Evolutionary conservation across 1,140 invertebrate genomes (phyloP).

Genomic region (Nymphalis io): DNA sequence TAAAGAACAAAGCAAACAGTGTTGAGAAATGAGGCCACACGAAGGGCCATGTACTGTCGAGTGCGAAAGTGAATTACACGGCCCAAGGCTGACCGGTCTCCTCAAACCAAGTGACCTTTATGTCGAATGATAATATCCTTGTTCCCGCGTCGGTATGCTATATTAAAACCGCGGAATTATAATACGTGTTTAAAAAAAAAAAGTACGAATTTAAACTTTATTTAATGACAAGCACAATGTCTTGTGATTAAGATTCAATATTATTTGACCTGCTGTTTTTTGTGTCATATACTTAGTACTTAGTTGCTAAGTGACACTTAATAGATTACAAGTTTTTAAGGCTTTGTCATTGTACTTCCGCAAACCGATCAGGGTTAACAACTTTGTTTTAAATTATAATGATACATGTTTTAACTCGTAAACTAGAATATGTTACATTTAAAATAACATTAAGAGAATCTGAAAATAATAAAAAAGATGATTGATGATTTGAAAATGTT

Average conservation of each 20-base stretch:
- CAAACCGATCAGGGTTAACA: conserved; percentile 4
- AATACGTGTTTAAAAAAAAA: conserved; percentile 27
- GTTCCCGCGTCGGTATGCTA: conserved; percentile 64
- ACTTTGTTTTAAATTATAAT: not conserved
- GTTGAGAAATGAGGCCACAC: conserved; percentile 72
- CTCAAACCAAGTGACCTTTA: conserved; percentile 77
- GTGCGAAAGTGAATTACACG: conserved; percentile 75
- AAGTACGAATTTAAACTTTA: conserved; percentile 38
- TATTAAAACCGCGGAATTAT: conserved; percentile 60
- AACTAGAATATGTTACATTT: too few species aligned
- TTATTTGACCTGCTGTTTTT: conserved; percentile 8
- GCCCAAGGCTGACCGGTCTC: conserved; percentile 77
- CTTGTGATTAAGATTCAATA: not conserved
- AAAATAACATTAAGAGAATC: too few species aligned
- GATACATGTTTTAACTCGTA: too few species aligned
- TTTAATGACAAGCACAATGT: not conserved
- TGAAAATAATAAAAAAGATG: too few species aligned
- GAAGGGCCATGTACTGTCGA: conserved; percentile 68
- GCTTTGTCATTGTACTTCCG: conserved; percentile 14
- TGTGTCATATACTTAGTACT: not conserved
- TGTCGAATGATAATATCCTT: conserved; percentile 75
- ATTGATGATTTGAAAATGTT: too few species aligned
- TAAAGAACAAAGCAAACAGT: conserved; percentile 65
- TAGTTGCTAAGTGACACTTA: conserved; percentile 10
- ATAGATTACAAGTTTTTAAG: conserved; percentile 17